These are phyloP conservation scores for Ascidia mentula DNA, from an alignment of 23 tunicate genomes.

Conservation along the genomic window DNA sequence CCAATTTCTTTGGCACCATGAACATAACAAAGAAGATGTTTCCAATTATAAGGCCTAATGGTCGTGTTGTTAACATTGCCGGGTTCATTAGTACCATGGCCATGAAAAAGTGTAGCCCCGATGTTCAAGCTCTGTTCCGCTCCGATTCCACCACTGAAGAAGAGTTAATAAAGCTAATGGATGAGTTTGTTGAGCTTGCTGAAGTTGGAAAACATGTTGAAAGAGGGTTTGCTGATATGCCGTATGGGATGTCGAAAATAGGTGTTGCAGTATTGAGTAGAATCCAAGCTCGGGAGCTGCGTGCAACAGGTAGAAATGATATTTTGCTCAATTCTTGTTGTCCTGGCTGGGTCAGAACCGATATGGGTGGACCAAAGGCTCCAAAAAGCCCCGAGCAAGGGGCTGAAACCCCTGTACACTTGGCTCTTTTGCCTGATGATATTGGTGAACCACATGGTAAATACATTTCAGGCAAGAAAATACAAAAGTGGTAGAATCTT, in stretches of 20 bases:
- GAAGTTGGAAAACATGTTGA: slow-evolving; percentile 32
- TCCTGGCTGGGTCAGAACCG: slow-evolving; percentile 84
- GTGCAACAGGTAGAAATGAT: slow-evolving; percentile 21
- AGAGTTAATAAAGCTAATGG: slow-evolving; percentile 44
- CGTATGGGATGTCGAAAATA: slow-evolving; percentile 65
- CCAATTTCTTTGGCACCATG: slow-evolving; percentile 52
- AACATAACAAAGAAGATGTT: slow-evolving; percentile 16
- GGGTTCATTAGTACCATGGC: slow-evolving; percentile 2
- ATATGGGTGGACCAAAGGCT: slow-evolving; percentile 62
- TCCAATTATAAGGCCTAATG: slow-evolving; percentile 49
- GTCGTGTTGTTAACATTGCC: slow-evolving; percentile 64
- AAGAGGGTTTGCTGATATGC: slow-evolving; percentile 34
- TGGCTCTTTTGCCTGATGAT: slow-evolving; percentile 50
- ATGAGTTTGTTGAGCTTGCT: slow-evolving; percentile 46
- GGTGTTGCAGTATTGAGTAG: slow-evolving; percentile 57
- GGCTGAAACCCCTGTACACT: slow-evolving; percentile 41
- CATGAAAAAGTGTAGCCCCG: slow-evolving; percentile 41
- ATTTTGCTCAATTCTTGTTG: slow-evolving; percentile 68
- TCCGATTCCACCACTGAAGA: slow-evolving; percentile 59
- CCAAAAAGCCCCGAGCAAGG: slow-evolving; percentile 42
- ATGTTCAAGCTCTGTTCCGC: slow-evolving; percentile 36
- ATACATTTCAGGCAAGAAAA: slow-evolving; percentile 29
- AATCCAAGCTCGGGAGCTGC: slow-evolving; percentile 37
- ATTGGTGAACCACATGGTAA: slow-evolving; percentile 64
- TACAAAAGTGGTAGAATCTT: slow-evolving; percentile 41